Evolutionary conservation across 1,140 invertebrate species (phyloP), one percentile per base, ranked within the genome.

Genomic region (Drosophila parvula): DNA sequence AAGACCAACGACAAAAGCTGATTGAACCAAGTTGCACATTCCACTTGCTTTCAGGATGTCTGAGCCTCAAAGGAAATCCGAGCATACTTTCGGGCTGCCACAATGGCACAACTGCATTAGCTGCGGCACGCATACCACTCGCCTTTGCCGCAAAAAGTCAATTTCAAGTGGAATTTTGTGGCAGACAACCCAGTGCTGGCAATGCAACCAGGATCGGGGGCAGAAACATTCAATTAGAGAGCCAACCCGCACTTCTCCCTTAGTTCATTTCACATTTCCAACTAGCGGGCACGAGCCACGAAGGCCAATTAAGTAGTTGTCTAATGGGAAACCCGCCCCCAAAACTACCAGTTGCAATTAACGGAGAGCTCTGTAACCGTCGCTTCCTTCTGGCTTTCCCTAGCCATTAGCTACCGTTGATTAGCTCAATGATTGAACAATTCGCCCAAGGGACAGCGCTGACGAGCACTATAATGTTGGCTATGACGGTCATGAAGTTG

Each of bases 351-450:
- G 58, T 27, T 61, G 65, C 80, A 82, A 82, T 83, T 81, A 81
- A 74, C 30, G 14, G 22, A 14, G n/a, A 8, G 6, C 38, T 14
- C 22, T 4, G 12, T 22, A 10, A 11, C 34, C 22, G 2, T 5
- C 18, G 4, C 6, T 47, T 61, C 47, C 62, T 30, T 40, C 3
- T 32, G 9, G 18, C 36, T 27, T 45, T 47, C 63, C 68, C 45
- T 41, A 32, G 36, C n/a, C 58, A 80, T 56, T 63, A 63, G 43
- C 61, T 27, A 62, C 41, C 75, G 71, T 83, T 68, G 81, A 77
- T 84, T 83, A 84, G 76, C 28, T 63, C 65, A 77, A 79, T 83
- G 81, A 79, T 83, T 83, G 76, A 77, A 62, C 80, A 79, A 83
- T 79, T 83, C 70, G 41, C 76, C 41, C 55, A 45, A 44, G 80